Percentiles rank a stretch among this genome's conserved stretches.
Evolutionary conservation across 2,113 vertebrate genomes (phyloP).

Genomic region (Urocolius indicus): DNA sequence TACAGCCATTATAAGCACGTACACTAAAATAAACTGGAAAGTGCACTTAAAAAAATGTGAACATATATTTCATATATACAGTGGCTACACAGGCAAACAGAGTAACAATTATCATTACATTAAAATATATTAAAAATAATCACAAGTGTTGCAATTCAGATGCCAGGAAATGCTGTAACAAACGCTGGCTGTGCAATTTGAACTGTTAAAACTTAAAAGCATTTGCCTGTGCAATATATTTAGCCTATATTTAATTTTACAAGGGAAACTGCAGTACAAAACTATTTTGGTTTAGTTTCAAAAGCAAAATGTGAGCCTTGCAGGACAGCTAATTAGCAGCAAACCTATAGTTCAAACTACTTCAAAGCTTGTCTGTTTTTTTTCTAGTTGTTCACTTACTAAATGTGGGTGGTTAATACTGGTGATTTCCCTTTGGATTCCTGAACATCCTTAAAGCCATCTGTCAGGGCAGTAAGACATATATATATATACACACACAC

Average conservation of each 20-base stretch:
- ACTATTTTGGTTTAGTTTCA: neutral
- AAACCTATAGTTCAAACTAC: neutral
- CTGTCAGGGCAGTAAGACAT: neutral
- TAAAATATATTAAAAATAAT: neutral
- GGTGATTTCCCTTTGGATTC: neutral
- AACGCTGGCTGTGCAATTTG: neutral
- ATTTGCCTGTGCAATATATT: neutral
- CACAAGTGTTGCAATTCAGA: neutral
- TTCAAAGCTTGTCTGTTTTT: neutral
- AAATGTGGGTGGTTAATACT: neutral
- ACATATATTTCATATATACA: neutral
- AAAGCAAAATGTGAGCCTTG: constrained; percentile 1
- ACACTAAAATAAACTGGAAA: neutral
- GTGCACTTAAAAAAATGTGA: neutral
- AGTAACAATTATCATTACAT: neutral
- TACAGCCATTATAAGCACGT: neutral
- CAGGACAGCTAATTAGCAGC: neutral
- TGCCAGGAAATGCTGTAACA: neutral
- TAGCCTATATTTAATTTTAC: constrained; percentile 10
- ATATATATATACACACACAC: neutral
- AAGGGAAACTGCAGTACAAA: neutral
- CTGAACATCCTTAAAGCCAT: neutral
- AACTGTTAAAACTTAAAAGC: neutral
- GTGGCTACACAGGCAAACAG: neutral
- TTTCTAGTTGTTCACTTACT: neutral